Percentiles rank a stretch among this genome's conserved stretches.
Conservation (phyloP, 2,888 invertebrate genomes). For the Calliphora vomitoria region DNA sequence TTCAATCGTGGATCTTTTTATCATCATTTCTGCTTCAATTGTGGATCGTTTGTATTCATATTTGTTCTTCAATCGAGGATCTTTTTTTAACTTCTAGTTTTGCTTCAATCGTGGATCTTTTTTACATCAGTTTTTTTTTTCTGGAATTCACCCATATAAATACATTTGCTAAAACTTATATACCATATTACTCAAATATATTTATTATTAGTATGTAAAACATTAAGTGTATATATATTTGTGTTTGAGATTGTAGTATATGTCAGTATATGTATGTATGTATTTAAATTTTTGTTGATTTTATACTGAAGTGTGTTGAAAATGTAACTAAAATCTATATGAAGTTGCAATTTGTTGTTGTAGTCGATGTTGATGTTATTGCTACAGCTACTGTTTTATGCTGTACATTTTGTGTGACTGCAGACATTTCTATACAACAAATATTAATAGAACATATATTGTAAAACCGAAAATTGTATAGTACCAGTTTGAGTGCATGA, state of each 20-base stretch:
- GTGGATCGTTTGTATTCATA: too few species aligned
- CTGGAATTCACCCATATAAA: background rate
- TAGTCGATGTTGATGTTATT: conserved; percentile 20
- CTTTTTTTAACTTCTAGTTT: too few species aligned
- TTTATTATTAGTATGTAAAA: conserved; percentile 50
- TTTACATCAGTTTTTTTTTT: background rate
- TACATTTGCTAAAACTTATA: background rate
- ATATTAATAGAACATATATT: conserved; percentile 72
- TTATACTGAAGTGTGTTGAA: conserved; percentile 59
- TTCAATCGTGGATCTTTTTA: too few species aligned
- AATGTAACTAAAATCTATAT: conserved; percentile 67
- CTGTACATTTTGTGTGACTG: conserved; percentile 51
- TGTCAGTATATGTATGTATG: too few species aligned
- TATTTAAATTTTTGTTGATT: conserved; percentile 62
- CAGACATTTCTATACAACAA: conserved; percentile 68
- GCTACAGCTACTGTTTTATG: conserved; percentile 8
- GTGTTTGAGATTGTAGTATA: background rate
- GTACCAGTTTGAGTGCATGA: conserved; percentile 70
- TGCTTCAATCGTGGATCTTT: too few species aligned
- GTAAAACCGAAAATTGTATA: conserved; percentile 69
- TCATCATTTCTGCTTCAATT: too few species aligned
- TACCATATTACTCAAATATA: conserved; percentile 24
- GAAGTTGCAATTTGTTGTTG: conserved; percentile 38
- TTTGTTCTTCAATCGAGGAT: too few species aligned
- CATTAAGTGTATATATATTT: conserved; percentile 27